Evolutionary conservation across 2,113 vertebrate species (phyloP).

Genomic region (Paratilapia polleni): DNA sequence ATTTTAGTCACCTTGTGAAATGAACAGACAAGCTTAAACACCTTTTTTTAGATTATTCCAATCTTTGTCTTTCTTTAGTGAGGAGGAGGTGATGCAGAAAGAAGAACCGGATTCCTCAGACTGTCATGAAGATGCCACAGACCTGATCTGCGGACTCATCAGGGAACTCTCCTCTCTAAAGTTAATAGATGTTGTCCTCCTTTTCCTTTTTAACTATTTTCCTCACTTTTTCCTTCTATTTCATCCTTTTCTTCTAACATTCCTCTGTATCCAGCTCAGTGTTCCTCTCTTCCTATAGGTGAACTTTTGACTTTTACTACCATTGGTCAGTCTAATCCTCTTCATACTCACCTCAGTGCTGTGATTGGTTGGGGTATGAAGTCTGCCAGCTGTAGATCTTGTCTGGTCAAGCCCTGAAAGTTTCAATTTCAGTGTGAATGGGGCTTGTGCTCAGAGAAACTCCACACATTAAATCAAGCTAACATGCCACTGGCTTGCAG

Average conservation of each 20-base stretch:
- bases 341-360: conserved; percentile 16
- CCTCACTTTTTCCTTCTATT: background rate
- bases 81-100: conserved; percentile 26
- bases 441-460: no score
- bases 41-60: accelerated
- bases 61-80: conserved; percentile 36
- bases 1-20: background rate
- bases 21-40: background rate
- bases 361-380: conserved; percentile 33
- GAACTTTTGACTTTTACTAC: conserved; percentile 17
- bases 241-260: background rate
- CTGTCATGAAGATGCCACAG: conserved; percentile 79
- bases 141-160: conserved; percentile 82
- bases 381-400: conserved; percentile 4
- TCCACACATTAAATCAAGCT: no score
- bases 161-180: conserved; percentile 88
- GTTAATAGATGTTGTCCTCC: conserved; percentile 68
- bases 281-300: background rate
- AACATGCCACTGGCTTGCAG: no score
- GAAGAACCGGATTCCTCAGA: background rate
- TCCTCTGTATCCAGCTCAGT: background rate
- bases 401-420: background rate
- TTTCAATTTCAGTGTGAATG: background rate
- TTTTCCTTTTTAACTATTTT: background rate
- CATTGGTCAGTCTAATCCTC: conserved; percentile 15